phyloP scores from a whole-genome alignment of 1,140 invertebrate genomes.

The Spodoptera litura region DNA sequence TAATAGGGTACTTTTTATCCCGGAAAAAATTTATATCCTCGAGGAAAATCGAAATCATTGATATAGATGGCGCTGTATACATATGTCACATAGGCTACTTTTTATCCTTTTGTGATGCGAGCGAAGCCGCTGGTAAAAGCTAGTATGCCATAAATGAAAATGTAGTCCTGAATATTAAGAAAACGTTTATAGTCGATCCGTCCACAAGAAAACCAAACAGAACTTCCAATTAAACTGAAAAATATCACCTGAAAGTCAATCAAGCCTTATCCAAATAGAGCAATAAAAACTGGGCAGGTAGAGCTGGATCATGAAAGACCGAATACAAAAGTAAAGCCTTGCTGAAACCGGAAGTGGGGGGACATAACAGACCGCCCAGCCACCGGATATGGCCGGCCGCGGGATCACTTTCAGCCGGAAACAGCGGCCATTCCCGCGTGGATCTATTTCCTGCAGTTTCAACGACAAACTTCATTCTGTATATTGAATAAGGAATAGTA shows the following conservation, averaged over 20 bases:
- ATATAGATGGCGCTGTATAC: too few species aligned
- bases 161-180: too few species aligned
- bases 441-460: constrained; percentile 67
- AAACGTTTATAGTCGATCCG: too few species aligned
- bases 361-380: constrained; percentile 43
- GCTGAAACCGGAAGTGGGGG: constrained; percentile 18
- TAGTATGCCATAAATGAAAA: too few species aligned
- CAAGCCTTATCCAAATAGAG: constrained; percentile 13
- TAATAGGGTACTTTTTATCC: too few species aligned
- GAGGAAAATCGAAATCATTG: too few species aligned
- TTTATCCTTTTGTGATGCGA: too few species aligned
- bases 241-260: neutral
- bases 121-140: too few species aligned
- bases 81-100: too few species aligned
- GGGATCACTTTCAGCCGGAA: constrained; percentile 64
- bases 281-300: constrained; percentile 27
- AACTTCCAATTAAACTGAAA: neutral
- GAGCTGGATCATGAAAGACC: constrained; percentile 6
- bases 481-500: constrained; percentile 50
- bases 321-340: constrained; percentile 41
- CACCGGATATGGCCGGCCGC: constrained; percentile 54
- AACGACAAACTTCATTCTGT: constrained; percentile 56
- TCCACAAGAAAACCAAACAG: too few species aligned
- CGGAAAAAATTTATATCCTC: too few species aligned
- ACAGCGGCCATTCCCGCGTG: constrained; percentile 57